These are phyloP conservation scores for Polyploca ridens DNA, from an alignment of 2,888 invertebrate genomes.

Conservation along the genomic window DNA sequence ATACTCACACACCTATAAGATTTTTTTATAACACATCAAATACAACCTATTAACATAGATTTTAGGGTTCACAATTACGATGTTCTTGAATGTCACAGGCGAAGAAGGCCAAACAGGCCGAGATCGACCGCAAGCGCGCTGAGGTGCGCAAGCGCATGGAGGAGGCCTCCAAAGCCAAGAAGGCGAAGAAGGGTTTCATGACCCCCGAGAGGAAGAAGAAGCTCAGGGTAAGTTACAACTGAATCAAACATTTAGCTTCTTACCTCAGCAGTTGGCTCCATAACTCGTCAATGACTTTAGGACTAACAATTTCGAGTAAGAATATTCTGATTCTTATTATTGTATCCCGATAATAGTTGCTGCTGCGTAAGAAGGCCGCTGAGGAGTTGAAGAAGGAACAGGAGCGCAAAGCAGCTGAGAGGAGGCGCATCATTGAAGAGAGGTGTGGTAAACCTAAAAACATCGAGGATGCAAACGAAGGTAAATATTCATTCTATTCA, in stretches of 20 bases:
- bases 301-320: neutral
- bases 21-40: neutral
- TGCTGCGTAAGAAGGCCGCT: conserved; percentile 99
- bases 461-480: conserved; percentile 96
- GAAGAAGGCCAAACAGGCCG: conserved; percentile 98
- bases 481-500: conserved; percentile 79
- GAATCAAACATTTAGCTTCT: no score
- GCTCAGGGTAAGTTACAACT: conserved; percentile 92
- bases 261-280: no score
- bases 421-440: conserved; percentile 98
- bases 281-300: no score
- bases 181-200: conserved; percentile 99
- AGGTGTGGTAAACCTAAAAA: conserved; percentile 97
- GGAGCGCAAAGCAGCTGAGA: conserved; percentile 98
- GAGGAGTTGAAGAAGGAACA: conserved; percentile 99
- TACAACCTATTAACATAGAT: conserved; percentile 9
- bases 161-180: conserved; percentile 99
- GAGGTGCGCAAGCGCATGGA: conserved; percentile 99
- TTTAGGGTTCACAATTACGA: conserved; percentile 44
- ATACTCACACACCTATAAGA: conserved; percentile 17
- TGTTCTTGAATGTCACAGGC: conserved; percentile 86
- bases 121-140: conserved; percentile 99
- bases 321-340: conserved; percentile 8
- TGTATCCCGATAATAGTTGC: conserved; percentile 86
- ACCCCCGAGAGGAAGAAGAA: conserved; percentile 99